Conservation (phyloP, 92 coral and sea anemone species). For the Umimayanthus chanpuru region DNA sequence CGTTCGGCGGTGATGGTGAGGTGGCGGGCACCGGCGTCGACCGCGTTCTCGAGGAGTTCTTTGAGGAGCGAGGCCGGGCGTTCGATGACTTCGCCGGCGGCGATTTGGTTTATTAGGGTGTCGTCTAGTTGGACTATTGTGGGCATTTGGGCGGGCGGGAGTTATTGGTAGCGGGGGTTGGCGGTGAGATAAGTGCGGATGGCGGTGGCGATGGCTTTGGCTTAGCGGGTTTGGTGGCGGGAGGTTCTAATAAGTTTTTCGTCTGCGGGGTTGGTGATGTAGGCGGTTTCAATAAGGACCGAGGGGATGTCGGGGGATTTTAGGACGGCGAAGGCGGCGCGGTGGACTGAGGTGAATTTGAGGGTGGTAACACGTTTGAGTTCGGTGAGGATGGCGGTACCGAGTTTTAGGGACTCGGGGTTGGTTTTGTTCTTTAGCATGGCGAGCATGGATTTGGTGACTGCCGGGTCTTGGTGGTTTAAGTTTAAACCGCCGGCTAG, state of each 20-base stretch:
- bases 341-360: no score
- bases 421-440: no score
- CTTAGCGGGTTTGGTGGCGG: not conserved
- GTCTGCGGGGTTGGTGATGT: conserved; percentile 6
- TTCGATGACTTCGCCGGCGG: conserved; percentile 12
- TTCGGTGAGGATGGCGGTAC: no score
- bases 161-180: no score
- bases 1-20: not conserved
- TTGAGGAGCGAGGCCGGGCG: not conserved
- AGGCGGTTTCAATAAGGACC: conserved; percentile 12
- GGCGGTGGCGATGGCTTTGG: not conserved
- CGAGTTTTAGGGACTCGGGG: no score
- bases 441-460: no score
- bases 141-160: no score
- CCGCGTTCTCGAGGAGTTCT: not conserved
- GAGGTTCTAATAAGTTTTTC: not conserved
- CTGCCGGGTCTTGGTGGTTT: not conserved
- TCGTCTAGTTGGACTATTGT: no score
- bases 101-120: not conserved
- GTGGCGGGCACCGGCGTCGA: not conserved
- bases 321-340: no score
- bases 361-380: no score
- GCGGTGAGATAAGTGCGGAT: not conserved
- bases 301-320: conserved; percentile 15
- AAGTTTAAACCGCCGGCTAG: not conserved